phyloP scores from a whole-genome alignment of 2,797 vertebrate species.

The Acanthis flammea region DNA sequence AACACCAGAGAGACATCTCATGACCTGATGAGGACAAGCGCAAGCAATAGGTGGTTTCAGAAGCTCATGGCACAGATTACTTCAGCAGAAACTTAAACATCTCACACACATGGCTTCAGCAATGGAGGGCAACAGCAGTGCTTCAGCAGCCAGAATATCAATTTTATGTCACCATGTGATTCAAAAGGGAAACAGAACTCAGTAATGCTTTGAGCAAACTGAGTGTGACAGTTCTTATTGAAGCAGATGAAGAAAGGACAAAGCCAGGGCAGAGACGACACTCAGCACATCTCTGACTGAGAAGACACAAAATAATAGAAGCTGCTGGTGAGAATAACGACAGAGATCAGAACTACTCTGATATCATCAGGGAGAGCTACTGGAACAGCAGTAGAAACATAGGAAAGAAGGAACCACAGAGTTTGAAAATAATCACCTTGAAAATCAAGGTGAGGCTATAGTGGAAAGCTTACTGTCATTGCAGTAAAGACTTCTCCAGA shows the following conservation, averaged over 20 bases:
- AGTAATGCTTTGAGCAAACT: background rate
- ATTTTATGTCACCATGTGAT: background rate
- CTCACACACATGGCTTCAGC: background rate
- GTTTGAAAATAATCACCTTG: background rate
- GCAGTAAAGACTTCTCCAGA: background rate
- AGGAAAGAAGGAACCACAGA: background rate
- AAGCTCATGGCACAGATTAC: background rate
- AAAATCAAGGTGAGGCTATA: background rate
- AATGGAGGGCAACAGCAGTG: background rate
- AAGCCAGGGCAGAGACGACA: background rate
- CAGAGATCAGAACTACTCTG: background rate
- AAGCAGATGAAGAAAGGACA: background rate
- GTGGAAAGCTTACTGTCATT: background rate
- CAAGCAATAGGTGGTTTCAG: conserved; percentile 7
- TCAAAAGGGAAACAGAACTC: conserved; percentile 25
- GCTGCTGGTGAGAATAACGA: background rate
- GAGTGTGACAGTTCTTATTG: background rate
- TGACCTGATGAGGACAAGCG: background rate
- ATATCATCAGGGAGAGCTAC: background rate
- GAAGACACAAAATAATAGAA: conserved; percentile 25
- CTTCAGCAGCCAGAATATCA: conserved; percentile 8
- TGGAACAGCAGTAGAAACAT: background rate
- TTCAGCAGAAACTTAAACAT: conserved; percentile 16
- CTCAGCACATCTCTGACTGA: background rate
- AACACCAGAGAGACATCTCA: background rate